Conservation (phyloP, 2,113 vertebrate species). For the Lontra canadensis region DNA sequence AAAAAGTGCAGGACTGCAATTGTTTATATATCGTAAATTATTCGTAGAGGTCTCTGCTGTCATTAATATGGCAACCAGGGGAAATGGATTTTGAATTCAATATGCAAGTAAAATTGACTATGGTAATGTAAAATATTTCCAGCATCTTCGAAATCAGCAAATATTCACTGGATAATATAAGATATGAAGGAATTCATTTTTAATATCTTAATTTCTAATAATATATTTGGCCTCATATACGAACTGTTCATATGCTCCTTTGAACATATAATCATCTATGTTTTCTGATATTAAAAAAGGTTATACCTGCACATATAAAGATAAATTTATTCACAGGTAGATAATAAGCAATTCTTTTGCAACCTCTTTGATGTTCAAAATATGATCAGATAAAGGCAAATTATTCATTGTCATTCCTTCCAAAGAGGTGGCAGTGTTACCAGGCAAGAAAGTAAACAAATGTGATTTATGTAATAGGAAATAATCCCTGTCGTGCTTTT, state of each 20-base stretch:
- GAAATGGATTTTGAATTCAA: not conserved
- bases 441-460: not conserved
- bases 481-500: not conserved
- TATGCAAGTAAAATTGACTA: not conserved
- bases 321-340: not conserved
- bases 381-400: not conserved
- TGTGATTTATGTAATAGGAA: not conserved
- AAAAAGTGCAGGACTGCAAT: not conserved
- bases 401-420: slow-evolving; percentile 4
- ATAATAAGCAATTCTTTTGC: not conserved
- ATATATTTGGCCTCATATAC: not conserved
- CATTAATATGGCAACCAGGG: not conserved
- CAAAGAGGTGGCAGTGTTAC: not conserved
- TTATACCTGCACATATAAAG: not conserved
- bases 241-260: not conserved
- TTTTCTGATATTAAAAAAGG: slow-evolving; percentile 22
- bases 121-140: not conserved
- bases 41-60: not conserved
- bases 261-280: not conserved
- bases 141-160: slow-evolving; percentile 23
- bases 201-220: not conserved
- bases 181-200: not conserved
- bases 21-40: not conserved
- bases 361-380: not conserved
- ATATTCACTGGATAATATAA: not conserved